phyloP scores from a whole-genome alignment of 2,797 vertebrate genomes.

The Diplodus sargus region DNA sequence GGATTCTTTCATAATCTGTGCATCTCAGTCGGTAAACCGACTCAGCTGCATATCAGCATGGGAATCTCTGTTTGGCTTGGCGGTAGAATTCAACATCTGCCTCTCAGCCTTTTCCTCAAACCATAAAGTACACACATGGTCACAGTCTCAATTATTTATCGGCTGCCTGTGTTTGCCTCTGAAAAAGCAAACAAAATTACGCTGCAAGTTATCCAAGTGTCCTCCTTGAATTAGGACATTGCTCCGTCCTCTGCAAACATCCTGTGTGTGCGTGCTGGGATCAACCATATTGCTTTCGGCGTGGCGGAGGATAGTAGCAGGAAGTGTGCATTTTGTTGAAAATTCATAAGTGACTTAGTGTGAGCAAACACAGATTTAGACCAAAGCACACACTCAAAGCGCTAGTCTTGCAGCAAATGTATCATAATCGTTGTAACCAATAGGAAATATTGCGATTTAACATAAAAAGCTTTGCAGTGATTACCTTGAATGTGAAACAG shows the following conservation, averaged over 20 bases:
- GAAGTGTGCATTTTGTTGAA: not conserved
- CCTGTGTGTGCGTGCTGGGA: slow-evolving; percentile 24
- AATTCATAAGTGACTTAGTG: not conserved
- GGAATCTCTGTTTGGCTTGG: slow-evolving; percentile 6
- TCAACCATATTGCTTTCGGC: not conserved
- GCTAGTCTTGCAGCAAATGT: not conserved
- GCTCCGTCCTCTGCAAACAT: slow-evolving; percentile 39
- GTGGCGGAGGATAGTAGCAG: not conserved
- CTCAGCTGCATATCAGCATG: slow-evolving; percentile 8
- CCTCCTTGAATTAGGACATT: slow-evolving; percentile 14
- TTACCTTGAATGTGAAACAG: not conserved
- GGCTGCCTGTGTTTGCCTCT: slow-evolving; percentile 12
- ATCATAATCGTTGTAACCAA: not conserved
- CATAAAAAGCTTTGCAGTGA: not conserved
- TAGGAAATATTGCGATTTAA: not conserved
- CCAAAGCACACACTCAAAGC: not conserved
- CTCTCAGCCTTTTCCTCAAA: slow-evolving; percentile 12
- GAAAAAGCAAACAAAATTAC: slow-evolving; percentile 46
- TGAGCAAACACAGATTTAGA: slow-evolving; percentile 1
- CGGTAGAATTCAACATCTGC: slow-evolving; percentile 14
- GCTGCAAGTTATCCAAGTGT: slow-evolving; percentile 25
- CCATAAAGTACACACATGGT: slow-evolving; percentile 11
- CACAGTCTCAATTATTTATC: not conserved
- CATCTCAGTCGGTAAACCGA: not conserved
- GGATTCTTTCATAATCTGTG: not conserved